Conservation (phyloP, 2,113 vertebrate genomes). For the Xerus inauris region DNA sequence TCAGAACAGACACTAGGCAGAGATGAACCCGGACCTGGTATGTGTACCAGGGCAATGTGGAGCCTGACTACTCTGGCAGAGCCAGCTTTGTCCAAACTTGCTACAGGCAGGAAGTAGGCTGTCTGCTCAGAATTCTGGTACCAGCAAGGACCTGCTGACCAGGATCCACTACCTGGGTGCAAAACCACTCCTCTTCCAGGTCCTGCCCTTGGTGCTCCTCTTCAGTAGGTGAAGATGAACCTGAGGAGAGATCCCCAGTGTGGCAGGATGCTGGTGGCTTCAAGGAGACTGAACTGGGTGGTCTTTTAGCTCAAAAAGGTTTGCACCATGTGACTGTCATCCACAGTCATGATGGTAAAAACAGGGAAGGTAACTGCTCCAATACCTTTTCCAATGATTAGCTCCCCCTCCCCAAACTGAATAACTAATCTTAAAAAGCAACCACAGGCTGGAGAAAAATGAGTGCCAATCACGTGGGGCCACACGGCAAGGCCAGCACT, state of each 20-base stretch:
- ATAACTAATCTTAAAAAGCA: neutral
- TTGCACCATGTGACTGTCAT: neutral
- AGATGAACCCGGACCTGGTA: neutral
- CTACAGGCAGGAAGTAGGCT: neutral
- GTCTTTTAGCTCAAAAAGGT: neutral
- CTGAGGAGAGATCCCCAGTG: neutral
- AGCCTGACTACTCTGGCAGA: neutral
- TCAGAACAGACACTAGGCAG: neutral
- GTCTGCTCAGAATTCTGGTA: neutral
- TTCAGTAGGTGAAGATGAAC: neutral
- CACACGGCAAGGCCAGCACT: neutral
- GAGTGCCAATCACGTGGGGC: neutral
- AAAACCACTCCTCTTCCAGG: neutral
- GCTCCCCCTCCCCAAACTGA: fast-evolving
- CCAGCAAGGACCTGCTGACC: neutral
- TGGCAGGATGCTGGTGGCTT: neutral
- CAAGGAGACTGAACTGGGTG: neutral
- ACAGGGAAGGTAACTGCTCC: neutral
- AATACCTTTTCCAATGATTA: neutral
- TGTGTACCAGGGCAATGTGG: no score
- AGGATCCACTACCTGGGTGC: no score
- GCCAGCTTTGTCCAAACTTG: neutral
- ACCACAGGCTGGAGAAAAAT: neutral
- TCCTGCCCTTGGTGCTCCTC: neutral
- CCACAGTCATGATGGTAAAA: neutral